Base-by-base conservation (phyloP, 2,113 vertebrate genomes). In the Oceanites oceanicus region DNA sequence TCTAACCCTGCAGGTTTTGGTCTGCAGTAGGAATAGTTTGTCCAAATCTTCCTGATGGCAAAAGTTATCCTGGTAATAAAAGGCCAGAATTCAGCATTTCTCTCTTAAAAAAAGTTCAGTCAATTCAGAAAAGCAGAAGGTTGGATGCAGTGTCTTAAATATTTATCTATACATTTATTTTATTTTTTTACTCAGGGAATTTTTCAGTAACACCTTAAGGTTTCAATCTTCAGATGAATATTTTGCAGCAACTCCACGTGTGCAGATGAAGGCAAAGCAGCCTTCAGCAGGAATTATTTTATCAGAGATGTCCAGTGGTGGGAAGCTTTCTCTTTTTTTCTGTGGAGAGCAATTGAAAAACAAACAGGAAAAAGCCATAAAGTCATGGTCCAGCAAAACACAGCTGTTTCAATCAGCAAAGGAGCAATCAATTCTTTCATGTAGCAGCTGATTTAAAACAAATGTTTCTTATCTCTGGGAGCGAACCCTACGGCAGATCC, bases 381-480 rank as follows among this genome's bases (percentile, higher is more conserved):
- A 70, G 86, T 63, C 78, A 70, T 3, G 34, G 84, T 55, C 81
- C 81, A 56, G 80, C 62, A 92, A 92, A 94, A 81, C 80, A 85
- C 17, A 73, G 89, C 53, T 12, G 11, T 85, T 95, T 76, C 66
- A 50, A 70, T 75, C 77, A 66, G 77, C 84, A 89, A 66, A 66
- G 52, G 15, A 91, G 71, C 55, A 89, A 90, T 87, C 84, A 75
- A 84, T 94, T 79, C 45, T 62, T 89, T 52, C 45, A 14, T 66
- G 71, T 38, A 94, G 77, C 49, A 85, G 66, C 38, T 85, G 89
- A 91, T 77, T 92, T 85, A 70, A 87, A 89, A 44, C 80, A 94
- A 96, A 75, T 59, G 70, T 78, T 97, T 92, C 66, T 82, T 66
- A 47, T 85, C 22, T 62, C 77, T 88, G 70, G 50, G 42, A 85